Conservation (phyloP, 2,797 vertebrate species). For the Petrocephalus sullivani region DNA sequence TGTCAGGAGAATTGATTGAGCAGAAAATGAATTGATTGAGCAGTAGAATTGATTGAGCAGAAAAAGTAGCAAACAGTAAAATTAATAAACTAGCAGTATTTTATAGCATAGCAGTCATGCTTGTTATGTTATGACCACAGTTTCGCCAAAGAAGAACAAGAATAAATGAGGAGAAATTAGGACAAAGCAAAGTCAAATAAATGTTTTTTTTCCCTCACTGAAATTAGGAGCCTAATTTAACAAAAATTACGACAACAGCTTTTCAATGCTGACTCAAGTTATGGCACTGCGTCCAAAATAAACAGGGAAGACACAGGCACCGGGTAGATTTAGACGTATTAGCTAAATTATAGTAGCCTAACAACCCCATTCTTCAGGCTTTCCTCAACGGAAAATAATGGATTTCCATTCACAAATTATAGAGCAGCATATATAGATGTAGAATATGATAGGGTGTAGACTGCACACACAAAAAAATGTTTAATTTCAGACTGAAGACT, state of each 20-base stretch:
- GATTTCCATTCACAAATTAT: constrained; percentile 1
- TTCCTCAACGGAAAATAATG: neutral
- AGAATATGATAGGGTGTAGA: neutral
- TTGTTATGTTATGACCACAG: neutral
- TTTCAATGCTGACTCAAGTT: neutral
- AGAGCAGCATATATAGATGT: neutral
- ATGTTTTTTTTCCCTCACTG: neutral
- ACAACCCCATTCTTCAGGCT: neutral
- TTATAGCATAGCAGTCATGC: neutral
- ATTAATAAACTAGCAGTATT: neutral
- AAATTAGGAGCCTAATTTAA: neutral
- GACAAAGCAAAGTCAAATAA: neutral
- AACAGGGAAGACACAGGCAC: neutral
- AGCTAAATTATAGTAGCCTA: neutral
- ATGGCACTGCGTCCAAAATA: neutral
- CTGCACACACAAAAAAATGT: neutral
- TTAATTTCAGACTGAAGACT: neutral
- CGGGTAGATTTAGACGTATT: neutral
- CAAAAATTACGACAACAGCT: neutral
- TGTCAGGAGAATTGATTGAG: neutral
- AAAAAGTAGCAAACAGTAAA: neutral
- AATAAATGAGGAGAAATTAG: neutral
- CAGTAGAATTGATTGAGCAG: neutral
- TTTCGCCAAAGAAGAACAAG: neutral
- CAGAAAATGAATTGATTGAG: neutral